Conservation (phyloP, 2,888 invertebrate genomes). For the Trichopoda pennipes region DNA sequence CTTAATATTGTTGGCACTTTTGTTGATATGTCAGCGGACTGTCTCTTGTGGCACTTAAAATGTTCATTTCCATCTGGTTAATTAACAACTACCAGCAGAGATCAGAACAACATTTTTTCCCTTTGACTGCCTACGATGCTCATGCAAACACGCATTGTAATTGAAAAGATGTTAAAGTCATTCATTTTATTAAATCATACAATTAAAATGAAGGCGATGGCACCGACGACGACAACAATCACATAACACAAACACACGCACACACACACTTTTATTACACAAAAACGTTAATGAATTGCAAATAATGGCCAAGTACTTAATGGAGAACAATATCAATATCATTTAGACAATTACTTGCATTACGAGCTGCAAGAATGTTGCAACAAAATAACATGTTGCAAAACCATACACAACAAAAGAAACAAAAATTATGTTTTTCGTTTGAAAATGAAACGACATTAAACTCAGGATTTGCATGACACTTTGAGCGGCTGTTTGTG, state of each 20-base stretch:
- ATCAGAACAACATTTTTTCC: constrained; percentile 25
- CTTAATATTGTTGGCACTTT: constrained; percentile 53
- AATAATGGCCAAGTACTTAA: constrained; percentile 23
- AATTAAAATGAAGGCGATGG: constrained; percentile 40
- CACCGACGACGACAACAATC: neutral
- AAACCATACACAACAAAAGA: constrained; percentile 7
- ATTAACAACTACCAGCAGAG: constrained; percentile 60
- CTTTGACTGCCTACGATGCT: constrained; percentile 22
- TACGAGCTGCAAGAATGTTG: constrained; percentile 21
- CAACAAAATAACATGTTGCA: constrained; percentile 47
- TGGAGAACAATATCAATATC: constrained; percentile 2
- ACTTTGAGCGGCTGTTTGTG: neutral
- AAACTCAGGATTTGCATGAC: constrained; percentile 11
- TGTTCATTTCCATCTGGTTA: constrained; percentile 59
- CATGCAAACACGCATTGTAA: constrained; percentile 16
- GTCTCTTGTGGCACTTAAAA: constrained; percentile 31
- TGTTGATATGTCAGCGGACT: constrained; percentile 58
- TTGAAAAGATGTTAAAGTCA: constrained; percentile 48
- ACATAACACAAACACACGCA: constrained; percentile 21
- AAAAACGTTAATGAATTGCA: neutral
- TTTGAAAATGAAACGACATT: constrained; percentile 15
- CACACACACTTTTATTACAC: constrained; percentile 5
- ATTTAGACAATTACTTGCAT: neutral
- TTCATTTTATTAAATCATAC: constrained; percentile 55
- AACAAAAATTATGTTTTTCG: neutral